Evolutionary conservation across 2,797 vertebrate species (phyloP).

Genomic region (Carcharodon carcharias): DNA sequence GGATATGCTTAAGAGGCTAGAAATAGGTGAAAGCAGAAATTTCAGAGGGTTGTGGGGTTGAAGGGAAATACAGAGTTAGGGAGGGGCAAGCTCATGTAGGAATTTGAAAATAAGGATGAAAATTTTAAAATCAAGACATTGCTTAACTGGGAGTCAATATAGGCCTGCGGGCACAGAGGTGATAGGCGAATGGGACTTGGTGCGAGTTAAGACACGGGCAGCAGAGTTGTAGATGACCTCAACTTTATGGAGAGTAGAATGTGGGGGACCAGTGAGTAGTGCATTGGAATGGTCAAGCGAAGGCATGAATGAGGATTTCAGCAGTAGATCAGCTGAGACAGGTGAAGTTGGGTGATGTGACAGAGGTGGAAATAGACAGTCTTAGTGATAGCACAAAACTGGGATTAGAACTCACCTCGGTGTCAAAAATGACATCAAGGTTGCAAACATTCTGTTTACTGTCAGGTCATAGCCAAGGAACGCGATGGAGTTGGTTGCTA

Average conservation of each 20-base stretch:
- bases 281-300: neutral
- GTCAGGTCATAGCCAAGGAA: too few relatives aligned
- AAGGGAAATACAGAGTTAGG: neutral
- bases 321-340: neutral
- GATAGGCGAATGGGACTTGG: too few relatives aligned
- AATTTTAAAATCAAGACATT: neutral
- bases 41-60: neutral
- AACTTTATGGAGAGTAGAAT: neutral
- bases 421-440: too few relatives aligned
- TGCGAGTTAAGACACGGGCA: too few relatives aligned
- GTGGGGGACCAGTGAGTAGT: too few relatives aligned
- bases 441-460: too few relatives aligned
- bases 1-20: neutral
- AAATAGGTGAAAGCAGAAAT: neutral
- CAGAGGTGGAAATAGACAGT: too few relatives aligned
- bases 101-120: neutral
- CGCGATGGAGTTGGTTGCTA: too few relatives aligned
- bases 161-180: neutral
- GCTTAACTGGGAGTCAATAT: neutral
- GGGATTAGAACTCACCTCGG: too few relatives aligned
- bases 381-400: too few relatives aligned
- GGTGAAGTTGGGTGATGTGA: too few relatives aligned
- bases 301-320: neutral
- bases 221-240: neutral
- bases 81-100: neutral